Evolutionary conservation across 2,797 vertebrate species (phyloP), one percentile per base, ranked within the genome.

Genomic region (Chaetophractus vellerosus): DNA sequence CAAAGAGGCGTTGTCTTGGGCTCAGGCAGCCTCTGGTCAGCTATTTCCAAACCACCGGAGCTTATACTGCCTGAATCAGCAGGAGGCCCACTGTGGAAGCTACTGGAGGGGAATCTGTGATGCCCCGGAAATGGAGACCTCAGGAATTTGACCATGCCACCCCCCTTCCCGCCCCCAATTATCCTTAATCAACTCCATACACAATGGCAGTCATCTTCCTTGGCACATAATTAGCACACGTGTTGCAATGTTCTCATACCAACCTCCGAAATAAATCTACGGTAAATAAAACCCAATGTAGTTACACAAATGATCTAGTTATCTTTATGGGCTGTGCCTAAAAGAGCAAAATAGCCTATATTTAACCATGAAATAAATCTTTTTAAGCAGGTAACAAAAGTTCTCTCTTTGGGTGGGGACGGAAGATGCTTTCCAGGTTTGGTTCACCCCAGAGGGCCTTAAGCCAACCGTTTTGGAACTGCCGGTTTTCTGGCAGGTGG

Each of bases 241-340:
- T 76, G 16, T n/a, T 76, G 52, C 64, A 84, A 3, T 18, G 5
- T 57, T 38, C 24, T 91, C 4, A 0, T n/a, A 76, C 79, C 68
- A 75, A 57, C 16, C 14, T 66, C 36, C 28, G 8, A 26, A 61
- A 45, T 6, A 63, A 61, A 24, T 59, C n/a, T 36, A 36, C 9
- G n/a, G 9, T 59, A 19, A n/a, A n/a, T 38, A 84, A 90, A 72
- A 84, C 78, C 71, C 57, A 31, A 86, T 80, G 75, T 57, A 93
- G 78, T 61, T 19, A 57, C 15, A 61, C 36, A 93, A 64, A 57
- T 33, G 38, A 86, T 57, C 48, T 57, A 48, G 0, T 76, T 66
- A 36, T 91, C 45, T 76, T 86, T n/a, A 72, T 1, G 33, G 5
- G 1, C 80, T 90, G 57, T 69, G 31, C 52, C 55, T 36, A 87